Evolutionary conservation across 2,797 vertebrate genomes (phyloP).

Genomic region (Thaleichthys pacificus): DNA sequence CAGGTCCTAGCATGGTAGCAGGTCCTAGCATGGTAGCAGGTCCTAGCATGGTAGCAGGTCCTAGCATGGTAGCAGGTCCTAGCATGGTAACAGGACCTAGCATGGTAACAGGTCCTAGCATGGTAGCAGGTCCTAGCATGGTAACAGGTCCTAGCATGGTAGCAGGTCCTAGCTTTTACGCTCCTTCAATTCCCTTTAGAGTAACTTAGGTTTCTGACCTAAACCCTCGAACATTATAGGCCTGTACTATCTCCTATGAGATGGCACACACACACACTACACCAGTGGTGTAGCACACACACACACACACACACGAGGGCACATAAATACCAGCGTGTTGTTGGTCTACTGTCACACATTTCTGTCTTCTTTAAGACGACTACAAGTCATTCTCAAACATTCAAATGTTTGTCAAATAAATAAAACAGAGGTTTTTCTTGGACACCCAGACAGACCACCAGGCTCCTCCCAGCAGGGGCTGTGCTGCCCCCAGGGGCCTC

Average conservation of each 20-base stretch:
- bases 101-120: too few relatives aligned
- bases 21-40: too few relatives aligned
- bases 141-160: too few relatives aligned
- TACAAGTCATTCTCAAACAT: slow-evolving; percentile 63
- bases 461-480: background rate
- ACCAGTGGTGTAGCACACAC: slow-evolving; percentile 36
- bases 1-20: too few relatives aligned
- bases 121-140: too few relatives aligned
- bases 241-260: background rate
- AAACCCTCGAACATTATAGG: background rate
- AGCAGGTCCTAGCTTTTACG: too few relatives aligned
- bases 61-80: too few relatives aligned
- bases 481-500: background rate
- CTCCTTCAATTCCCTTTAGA: background rate
- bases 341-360: slow-evolving; percentile 59
- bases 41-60: too few relatives aligned
- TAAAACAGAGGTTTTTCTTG: slow-evolving; percentile 45
- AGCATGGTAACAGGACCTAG: too few relatives aligned
- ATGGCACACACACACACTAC: background rate
- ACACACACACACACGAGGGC: slow-evolving; percentile 11
- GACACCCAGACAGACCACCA: slow-evolving; percentile 25
- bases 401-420: slow-evolving; percentile 72
- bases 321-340: slow-evolving; percentile 7
- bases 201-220: background rate
- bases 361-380: slow-evolving; percentile 55